Percentiles rank a stretch among this genome's conserved stretches.
phyloP scores from a whole-genome alignment of 2,797 vertebrate species.

The Etheostoma nigrum region DNA sequence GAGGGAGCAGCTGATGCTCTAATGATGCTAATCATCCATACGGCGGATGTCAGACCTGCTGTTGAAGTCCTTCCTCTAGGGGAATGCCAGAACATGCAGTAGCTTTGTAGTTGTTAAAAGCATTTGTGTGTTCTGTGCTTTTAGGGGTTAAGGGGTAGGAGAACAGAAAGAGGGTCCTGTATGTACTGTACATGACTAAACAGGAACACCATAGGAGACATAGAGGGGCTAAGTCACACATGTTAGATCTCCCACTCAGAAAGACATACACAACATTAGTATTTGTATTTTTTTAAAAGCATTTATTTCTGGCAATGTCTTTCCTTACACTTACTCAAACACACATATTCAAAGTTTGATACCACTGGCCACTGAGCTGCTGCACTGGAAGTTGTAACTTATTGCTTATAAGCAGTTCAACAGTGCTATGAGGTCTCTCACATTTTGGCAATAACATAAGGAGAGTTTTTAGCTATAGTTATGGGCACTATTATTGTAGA shows the following conservation, averaged over 20 bases:
- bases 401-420: background rate
- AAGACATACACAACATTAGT: background rate
- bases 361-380: background rate
- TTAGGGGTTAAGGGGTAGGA: conserved; percentile 1
- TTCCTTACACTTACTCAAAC: background rate
- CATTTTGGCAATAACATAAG: background rate
- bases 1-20: conserved; percentile 71
- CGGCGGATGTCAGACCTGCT: conserved; percentile 68
- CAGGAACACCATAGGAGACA: background rate
- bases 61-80: conserved; percentile 57
- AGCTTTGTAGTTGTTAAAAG: conserved; percentile 67
- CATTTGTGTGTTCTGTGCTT: conserved; percentile 55
- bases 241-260: background rate
- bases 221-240: background rate
- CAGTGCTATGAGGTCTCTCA: background rate
- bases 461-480: background rate
- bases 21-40: conserved; percentile 79
- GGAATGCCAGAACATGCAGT: conserved; percentile 45
- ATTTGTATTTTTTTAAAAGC: background rate
- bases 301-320: background rate
- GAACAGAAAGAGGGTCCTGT: conserved; percentile 30
- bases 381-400: background rate
- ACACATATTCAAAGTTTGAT: background rate
- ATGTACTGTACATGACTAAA: conserved; percentile 31
- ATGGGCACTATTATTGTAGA: no score